Conservation (phyloP, 2,797 vertebrate genomes). For the Megalops cyprinoides region DNA sequence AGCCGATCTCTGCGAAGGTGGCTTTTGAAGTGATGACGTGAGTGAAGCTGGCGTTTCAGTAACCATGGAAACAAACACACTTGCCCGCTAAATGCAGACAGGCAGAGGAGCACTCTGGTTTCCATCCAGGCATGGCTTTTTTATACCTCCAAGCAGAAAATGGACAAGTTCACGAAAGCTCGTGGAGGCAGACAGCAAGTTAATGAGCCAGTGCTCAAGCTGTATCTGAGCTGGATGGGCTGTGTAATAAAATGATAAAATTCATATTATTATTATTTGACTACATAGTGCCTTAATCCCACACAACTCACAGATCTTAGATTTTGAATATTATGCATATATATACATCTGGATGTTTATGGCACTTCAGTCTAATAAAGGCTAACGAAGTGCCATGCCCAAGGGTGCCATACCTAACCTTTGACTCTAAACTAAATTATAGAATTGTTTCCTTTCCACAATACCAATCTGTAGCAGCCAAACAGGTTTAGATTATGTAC, state of each 20-base stretch:
- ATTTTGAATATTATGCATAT: neutral
- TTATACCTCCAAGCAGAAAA: neutral
- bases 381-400: neutral
- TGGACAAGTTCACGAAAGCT: conserved; percentile 4
- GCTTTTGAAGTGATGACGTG: conserved; percentile 35
- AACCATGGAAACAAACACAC: conserved; percentile 37
- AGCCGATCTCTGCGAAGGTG: conserved; percentile 27
- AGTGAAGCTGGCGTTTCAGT: conserved; percentile 34
- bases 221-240: neutral
- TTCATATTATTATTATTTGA: neutral
- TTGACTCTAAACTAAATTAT: neutral
- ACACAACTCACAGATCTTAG: neutral
- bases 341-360: neutral
- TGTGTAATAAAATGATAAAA: neutral
- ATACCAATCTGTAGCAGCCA: too few relatives aligned
- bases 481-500: too few relatives aligned
- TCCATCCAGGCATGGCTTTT: neutral
- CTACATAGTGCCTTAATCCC: neutral
- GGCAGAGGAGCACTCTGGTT: conserved; percentile 19
- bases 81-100: conserved; percentile 14
- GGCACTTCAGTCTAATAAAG: neutral
- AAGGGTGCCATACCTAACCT: neutral
- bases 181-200: neutral
- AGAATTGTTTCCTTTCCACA: too few relatives aligned
- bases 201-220: neutral